Conservation (phyloP, 2,888 invertebrate species). For the Rhagium mordax region DNA sequence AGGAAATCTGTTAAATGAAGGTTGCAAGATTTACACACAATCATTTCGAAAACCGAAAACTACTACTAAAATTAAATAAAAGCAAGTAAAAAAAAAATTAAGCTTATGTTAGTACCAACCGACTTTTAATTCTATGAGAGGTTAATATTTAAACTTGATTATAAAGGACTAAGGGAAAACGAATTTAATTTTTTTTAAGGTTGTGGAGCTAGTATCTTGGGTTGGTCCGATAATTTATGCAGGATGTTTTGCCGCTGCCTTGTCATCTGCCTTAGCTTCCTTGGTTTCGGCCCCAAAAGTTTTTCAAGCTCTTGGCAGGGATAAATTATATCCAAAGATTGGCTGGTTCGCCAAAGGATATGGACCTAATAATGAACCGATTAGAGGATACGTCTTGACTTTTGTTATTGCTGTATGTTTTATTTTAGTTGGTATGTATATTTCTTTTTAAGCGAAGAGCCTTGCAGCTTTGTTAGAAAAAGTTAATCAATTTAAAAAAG, state of each 20-base stretch:
- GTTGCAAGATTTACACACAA: no score
- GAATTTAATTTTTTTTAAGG: slow-evolving; percentile 72
- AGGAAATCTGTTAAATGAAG: no score
- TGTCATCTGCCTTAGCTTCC: slow-evolving; percentile 96
- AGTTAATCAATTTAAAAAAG: no score
- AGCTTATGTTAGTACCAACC: no score
- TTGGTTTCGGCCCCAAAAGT: slow-evolving; percentile 97
- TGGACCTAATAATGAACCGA: slow-evolving; percentile 86
- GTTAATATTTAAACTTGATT: no score
- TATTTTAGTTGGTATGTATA: slow-evolving; percentile 85
- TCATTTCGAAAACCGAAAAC: no score
- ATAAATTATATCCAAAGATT: slow-evolving; percentile 93
- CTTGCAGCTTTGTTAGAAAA: no score
- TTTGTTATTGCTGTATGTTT: slow-evolving; percentile 91
- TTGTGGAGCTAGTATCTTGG: slow-evolving; percentile 85
- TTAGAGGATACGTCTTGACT: slow-evolving; percentile 93
- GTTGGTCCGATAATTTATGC: slow-evolving; percentile 96
- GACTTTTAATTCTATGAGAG: no score
- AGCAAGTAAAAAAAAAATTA: no score
- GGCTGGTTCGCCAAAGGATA: slow-evolving; percentile 92
- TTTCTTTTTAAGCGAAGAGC: no score
- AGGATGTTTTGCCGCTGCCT: slow-evolving; percentile 96
- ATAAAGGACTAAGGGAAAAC: no score
- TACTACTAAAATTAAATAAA: no score
- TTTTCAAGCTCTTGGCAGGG: slow-evolving; percentile 94